Base-by-base conservation (phyloP, 2,113 vertebrate species). In the Eupsittula cactorum region DNA sequence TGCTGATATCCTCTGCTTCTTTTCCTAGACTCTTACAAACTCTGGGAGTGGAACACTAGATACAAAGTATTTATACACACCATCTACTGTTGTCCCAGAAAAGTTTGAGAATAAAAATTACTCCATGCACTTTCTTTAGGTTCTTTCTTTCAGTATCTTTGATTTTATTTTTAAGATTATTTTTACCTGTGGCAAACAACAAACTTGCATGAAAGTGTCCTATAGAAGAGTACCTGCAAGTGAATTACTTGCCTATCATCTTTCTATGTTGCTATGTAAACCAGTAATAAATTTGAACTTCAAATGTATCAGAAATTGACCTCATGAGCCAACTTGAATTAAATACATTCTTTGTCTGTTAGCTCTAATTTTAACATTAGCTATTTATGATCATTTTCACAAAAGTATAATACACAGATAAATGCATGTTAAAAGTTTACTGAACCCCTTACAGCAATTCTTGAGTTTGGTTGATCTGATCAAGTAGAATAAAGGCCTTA, bases 401-500 rank as follows among this genome's bases (percentile, higher is more conserved):
- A 25, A 12, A 83, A 62, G 5, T 37, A 39, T 62, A 70, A 82
- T 74, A 31, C 7, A 70, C 3, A 53, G 25, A 68, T 24, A 68
- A 67, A 77, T 49, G n/a, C 8, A 31, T 62, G 64, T 49, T 0
- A 74, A 79, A 86, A 6, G 3, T n/a, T 27, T 42, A 76, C 13
- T 59, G 12, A 87, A 55, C 5, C 0, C 2, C 7, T 37, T 77
- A 52, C 4, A 27, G 23, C 7, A 9, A 0, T 52, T 70, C 3
- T 62, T 53, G 20, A 39, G 16, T 69, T 3, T 2, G 0, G 4
- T n/a, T 82, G 20, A 50, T 78, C 28, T 78, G 46, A 74, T 77
- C 18, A 78, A 11, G 11, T 47, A 37, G 7, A 31, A 6, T 16
- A 71, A 90, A 50, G 8, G 14, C n/a, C 52, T 68, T 60, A 14